Conservation (phyloP, 2,888 invertebrate genomes). For the Hirtodrosophila trivittata region DNA sequence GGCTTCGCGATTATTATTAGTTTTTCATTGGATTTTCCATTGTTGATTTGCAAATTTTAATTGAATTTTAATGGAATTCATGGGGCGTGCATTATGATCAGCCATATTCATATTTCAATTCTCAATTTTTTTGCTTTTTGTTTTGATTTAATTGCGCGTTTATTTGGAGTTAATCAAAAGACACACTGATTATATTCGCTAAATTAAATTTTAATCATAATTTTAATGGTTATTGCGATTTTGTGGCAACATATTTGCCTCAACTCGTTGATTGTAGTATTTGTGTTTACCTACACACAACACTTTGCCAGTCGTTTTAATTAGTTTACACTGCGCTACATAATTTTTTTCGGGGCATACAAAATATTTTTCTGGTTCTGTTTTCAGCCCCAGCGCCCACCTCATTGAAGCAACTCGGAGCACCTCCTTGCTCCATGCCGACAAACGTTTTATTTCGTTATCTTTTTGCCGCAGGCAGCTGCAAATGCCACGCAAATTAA, state of each 20-base stretch:
- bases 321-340: slow-evolving; percentile 75
- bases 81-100: slow-evolving; percentile 47
- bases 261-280: slow-evolving; percentile 7
- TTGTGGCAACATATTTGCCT: slow-evolving; percentile 15
- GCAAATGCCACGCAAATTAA: slow-evolving; percentile 83
- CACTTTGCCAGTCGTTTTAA: slow-evolving; percentile 60
- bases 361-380: slow-evolving; percentile 7
- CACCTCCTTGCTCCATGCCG: slow-evolving; percentile 33
- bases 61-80: slow-evolving; percentile 78
- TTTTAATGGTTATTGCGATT: slow-evolving; percentile 61
- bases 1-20: slow-evolving; percentile 71
- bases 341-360: slow-evolving; percentile 3
- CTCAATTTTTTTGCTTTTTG: slow-evolving; percentile 6
- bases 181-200: slow-evolving; percentile 67
- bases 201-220: slow-evolving; percentile 77
- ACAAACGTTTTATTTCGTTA: slow-evolving; percentile 81
- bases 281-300: slow-evolving; percentile 31
- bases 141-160: slow-evolving; percentile 49
- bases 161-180: slow-evolving; percentile 64
- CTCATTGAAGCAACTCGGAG: neutral
- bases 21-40: slow-evolving; percentile 58
- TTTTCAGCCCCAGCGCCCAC: neutral
- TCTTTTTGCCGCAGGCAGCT: slow-evolving; percentile 83
- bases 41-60: slow-evolving; percentile 62
- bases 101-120: slow-evolving; percentile 16